These are phyloP conservation scores for Theocolax elegans DNA, from an alignment of 1,140 invertebrate genomes.

Conservation along the genomic window DNA sequence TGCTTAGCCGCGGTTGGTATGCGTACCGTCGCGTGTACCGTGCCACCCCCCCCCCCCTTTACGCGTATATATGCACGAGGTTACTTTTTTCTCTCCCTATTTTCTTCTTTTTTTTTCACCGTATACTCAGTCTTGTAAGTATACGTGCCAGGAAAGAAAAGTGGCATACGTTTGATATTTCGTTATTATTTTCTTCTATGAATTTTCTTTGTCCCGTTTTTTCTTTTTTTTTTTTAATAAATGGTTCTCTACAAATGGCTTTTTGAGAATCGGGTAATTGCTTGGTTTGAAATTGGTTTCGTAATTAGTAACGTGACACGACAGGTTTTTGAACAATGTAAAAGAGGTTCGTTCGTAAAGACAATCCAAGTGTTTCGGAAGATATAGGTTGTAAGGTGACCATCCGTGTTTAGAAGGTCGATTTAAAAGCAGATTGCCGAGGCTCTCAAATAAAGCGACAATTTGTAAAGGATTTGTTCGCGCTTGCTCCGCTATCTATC, in stretches of 20 bases:
- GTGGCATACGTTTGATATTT: conserved; percentile 31
- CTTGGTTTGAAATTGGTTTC: no score
- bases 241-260: no score
- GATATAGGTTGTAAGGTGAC: background rate
- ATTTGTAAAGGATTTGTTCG: conserved; percentile 37
- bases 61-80: no score
- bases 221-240: background rate
- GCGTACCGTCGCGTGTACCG: conserved; percentile 1
- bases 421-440: conserved; percentile 34
- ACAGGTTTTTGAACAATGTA: no score
- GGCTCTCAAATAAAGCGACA: conserved; percentile 7
- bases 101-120: background rate
- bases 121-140: background rate
- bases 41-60: no score
- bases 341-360: no score
- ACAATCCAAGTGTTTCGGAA: no score
- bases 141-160: conserved; percentile 29
- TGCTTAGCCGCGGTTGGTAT: conserved; percentile 46
- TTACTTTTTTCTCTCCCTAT: background rate
- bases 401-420: conserved; percentile 1
- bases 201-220: background rate
- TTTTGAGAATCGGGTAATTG: no score
- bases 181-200: background rate
- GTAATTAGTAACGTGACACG: no score
- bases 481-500: conserved; percentile 11